Conservation (phyloP, 2,888 invertebrate genomes). For the Netelia inedita region DNA sequence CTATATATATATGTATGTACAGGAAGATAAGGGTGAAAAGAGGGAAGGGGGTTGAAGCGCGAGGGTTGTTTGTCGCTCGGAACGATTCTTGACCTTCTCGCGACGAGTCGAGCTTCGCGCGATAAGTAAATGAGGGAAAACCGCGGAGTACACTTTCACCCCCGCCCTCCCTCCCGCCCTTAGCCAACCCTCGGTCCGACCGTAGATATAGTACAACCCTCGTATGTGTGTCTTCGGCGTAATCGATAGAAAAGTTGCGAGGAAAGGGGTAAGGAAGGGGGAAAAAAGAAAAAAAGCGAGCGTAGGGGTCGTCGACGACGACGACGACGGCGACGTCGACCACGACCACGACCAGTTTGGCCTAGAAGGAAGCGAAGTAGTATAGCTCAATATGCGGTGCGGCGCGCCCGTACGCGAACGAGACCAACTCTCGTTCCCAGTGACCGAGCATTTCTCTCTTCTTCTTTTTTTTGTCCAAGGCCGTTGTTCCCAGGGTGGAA, state of each 20-base stretch:
- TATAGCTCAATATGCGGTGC: conserved; percentile 35
- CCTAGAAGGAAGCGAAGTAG: conserved; percentile 59
- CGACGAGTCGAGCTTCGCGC: conserved; percentile 30
- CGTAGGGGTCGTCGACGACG: conserved; percentile 45
- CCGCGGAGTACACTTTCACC: conserved; percentile 27
- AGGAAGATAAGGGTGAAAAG: background rate
- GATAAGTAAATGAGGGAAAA: conserved; percentile 56
- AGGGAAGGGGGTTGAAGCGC: background rate
- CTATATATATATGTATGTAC: background rate
- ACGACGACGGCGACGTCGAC: conserved; percentile 46
- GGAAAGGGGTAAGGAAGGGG: conserved; percentile 15
- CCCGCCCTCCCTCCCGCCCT: background rate
- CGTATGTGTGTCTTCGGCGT: conserved; percentile 45
- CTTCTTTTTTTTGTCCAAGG: no score
- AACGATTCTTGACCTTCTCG: conserved; percentile 68
- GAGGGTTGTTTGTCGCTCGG: conserved; percentile 3
- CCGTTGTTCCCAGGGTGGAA: no score
- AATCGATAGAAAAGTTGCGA: conserved; percentile 66
- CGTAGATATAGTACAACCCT: conserved; percentile 7
- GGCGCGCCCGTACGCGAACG: conserved; percentile 25
- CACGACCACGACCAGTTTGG: conserved; percentile 59
- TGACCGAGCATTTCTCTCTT: background rate
- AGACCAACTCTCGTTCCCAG: background rate
- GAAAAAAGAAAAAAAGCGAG: conserved; percentile 23
- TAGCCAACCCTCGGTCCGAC: background rate